Evolutionary conservation across 2,888 invertebrate genomes (phyloP).

Genomic region (Heliconius cydno): DNA sequence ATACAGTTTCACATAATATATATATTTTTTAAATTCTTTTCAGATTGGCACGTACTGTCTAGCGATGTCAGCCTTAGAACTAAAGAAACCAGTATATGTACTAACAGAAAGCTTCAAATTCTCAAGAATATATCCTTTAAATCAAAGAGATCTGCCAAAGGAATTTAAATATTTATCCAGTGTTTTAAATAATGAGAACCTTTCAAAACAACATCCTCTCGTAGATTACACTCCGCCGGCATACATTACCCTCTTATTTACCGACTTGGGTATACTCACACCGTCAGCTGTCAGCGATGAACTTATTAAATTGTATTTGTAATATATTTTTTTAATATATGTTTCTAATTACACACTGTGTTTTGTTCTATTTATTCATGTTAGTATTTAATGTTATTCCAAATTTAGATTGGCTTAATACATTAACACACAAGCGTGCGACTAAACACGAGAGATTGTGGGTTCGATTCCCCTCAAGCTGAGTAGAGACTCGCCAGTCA

Average conservation of each 20-base stretch:
- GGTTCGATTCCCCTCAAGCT: no score
- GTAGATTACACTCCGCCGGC: conserved; percentile 99
- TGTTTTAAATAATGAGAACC: conserved; percentile 71
- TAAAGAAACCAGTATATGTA: conserved; percentile 98
- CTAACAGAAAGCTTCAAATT: conserved; percentile 99
- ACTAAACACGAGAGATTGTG: no score
- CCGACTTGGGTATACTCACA: conserved; percentile 97
- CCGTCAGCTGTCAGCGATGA: conserved; percentile 99
- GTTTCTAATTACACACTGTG: conserved; percentile 25
- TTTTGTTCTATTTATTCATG: background rate
- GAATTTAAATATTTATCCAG: conserved; percentile 89
- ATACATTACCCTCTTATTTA: conserved; percentile 95
- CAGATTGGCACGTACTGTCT: conserved; percentile 93
- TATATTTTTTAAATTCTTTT: conserved; percentile 46
- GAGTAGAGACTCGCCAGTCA: no score
- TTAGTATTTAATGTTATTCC: no score
- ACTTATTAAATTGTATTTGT: conserved; percentile 97
- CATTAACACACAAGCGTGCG: no score
- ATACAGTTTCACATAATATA: no score
- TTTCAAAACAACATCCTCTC: conserved; percentile 90
- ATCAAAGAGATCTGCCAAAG: conserved; percentile 94
- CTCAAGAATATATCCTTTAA: conserved; percentile 95
- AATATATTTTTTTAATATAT: conserved; percentile 50
- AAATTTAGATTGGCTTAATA: no score
- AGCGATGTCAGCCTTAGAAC: conserved; percentile 92